phyloP scores from a whole-genome alignment of 1,140 invertebrate genomes.

The Vanessa atalanta region DNA sequence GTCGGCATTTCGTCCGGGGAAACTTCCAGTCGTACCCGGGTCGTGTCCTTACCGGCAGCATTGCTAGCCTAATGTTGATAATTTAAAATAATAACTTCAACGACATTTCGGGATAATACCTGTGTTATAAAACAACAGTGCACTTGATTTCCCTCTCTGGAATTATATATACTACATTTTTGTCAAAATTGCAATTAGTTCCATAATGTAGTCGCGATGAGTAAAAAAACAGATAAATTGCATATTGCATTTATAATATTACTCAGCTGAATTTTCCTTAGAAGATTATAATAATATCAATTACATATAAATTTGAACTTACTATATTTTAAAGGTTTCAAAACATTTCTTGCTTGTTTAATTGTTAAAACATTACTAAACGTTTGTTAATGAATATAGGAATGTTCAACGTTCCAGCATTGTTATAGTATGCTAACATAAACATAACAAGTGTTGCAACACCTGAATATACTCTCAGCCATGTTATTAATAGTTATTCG shows the following conservation, averaged over 20 bases:
- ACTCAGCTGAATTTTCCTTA: too few relatives aligned
- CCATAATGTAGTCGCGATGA: too few relatives aligned
- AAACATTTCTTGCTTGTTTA: neutral
- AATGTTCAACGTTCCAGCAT: conserved; percentile 1
- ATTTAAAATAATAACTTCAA: neutral
- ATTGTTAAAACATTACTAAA: neutral
- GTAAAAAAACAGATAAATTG: too few relatives aligned
- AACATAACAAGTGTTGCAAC: conserved; percentile 1
- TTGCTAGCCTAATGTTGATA: conserved; percentile 55
- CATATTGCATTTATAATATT: too few relatives aligned
- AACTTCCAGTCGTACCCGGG: conserved; percentile 64
- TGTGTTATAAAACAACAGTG: too few relatives aligned
- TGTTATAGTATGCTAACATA: conserved; percentile 1
- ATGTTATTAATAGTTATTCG: too few relatives aligned
- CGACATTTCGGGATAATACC: too few relatives aligned
- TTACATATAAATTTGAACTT: too few relatives aligned
- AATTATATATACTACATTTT: too few relatives aligned
- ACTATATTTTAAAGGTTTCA: neutral
- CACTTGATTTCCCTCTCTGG: too few relatives aligned
- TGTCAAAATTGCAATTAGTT: too few relatives aligned
- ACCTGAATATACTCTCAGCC: neutral
- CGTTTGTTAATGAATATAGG: neutral
- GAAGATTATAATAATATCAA: too few relatives aligned
- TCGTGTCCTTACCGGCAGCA: conserved; percentile 67
- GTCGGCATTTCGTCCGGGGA: conserved; percentile 63